Evolutionary conservation across 2,797 vertebrate genomes (phyloP).

Genomic region (Sorex maritimensis): DNA sequence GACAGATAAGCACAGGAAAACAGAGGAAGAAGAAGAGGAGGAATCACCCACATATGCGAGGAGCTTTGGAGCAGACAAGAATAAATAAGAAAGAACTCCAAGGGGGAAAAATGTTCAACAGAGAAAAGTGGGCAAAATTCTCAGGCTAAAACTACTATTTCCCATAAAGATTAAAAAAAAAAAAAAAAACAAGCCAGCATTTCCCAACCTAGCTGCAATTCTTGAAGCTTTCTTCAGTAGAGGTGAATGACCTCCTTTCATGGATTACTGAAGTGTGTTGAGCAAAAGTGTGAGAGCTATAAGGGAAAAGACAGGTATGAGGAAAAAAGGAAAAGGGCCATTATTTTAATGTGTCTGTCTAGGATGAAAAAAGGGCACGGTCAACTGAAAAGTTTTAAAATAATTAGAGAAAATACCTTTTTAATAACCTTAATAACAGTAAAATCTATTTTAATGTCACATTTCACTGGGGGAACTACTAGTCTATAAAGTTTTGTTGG

Average conservation of each 20-base stretch:
- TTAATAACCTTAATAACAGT: background rate
- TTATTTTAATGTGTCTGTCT: constrained; percentile 78
- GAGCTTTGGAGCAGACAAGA: background rate
- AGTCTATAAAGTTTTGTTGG: constrained; percentile 48
- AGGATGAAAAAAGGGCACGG: constrained; percentile 18
- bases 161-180: background rate
- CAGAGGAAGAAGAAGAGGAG: background rate
- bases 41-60: accelerated
- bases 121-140: background rate
- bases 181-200: background rate
- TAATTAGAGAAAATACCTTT: constrained; percentile 82
- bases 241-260: background rate
- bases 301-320: background rate
- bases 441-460: constrained; percentile 79
- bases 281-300: background rate
- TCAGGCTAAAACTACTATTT: background rate
- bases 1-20: background rate
- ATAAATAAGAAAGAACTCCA: background rate
- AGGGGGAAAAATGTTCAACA: background rate
- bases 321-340: constrained; percentile 63
- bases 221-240: background rate
- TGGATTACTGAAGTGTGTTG: no score
- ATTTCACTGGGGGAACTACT: constrained; percentile 76
- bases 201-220: background rate
- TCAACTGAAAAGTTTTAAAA: constrained; percentile 60